Evolutionary conservation across 2,888 invertebrate species (phyloP).

Genomic region (Dynastes grantii): DNA sequence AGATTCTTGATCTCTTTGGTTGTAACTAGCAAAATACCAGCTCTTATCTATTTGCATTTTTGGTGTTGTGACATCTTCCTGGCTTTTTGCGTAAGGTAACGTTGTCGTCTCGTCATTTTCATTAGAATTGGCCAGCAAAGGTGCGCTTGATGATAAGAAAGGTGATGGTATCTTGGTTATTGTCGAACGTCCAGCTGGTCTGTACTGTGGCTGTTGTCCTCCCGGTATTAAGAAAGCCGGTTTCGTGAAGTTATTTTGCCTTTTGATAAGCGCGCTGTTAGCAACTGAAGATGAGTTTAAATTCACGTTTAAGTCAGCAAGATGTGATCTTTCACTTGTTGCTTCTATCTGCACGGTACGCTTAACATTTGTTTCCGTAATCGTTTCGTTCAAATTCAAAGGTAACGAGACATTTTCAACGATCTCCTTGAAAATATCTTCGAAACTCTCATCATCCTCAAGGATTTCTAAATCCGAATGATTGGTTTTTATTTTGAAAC

Average conservation of each 20-base stretch:
- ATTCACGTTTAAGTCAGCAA: constrained; percentile 6
- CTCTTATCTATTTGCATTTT: constrained; percentile 64
- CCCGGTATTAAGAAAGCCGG: constrained; percentile 78
- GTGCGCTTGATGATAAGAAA: constrained; percentile 60
- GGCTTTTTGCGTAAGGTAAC: constrained; percentile 38
- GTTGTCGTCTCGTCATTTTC: constrained; percentile 52
- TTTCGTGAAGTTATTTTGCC: constrained; percentile 63
- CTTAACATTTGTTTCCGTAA: not conserved
- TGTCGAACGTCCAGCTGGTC: constrained; percentile 72
- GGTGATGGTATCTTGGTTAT: constrained; percentile 76
- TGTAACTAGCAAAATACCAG: constrained; percentile 92
- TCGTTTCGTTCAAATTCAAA: constrained; percentile 31
- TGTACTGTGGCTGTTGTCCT: constrained; percentile 70
- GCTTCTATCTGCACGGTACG: not conserved
- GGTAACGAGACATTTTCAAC: constrained; percentile 57
- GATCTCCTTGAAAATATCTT: constrained; percentile 60
- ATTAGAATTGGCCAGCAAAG: constrained; percentile 58
- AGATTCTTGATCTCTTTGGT: constrained; percentile 71
- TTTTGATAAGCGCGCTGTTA: constrained; percentile 32
- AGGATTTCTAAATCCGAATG: constrained; percentile 51
- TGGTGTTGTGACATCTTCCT: constrained; percentile 44
- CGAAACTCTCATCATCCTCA: constrained; percentile 53
- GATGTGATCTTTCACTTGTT: constrained; percentile 24
- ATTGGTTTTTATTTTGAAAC: constrained; percentile 32
- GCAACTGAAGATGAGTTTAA: constrained; percentile 4